Percentiles rank a stretch among this genome's conserved stretches.
These are phyloP conservation scores for Dryobotodes eremita DNA, from an alignment of 2,888 invertebrate species.

Conservation along the genomic window DNA sequence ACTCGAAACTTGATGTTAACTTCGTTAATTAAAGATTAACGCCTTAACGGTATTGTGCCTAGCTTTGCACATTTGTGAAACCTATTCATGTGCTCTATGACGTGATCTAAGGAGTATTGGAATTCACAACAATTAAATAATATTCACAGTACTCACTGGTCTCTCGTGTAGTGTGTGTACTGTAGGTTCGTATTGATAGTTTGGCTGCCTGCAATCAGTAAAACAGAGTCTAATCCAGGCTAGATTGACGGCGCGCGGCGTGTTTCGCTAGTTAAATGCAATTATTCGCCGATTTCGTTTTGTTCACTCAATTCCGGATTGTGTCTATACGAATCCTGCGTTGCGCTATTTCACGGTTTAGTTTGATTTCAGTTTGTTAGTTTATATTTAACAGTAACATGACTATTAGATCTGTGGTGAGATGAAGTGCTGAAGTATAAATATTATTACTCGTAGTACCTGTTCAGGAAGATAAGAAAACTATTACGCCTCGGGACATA, in stretches of 20 bases:
- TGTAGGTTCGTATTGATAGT: slow-evolving; percentile 1
- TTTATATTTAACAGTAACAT: slow-evolving; percentile 21
- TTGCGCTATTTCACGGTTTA: slow-evolving; percentile 28
- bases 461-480: not conserved
- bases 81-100: not conserved
- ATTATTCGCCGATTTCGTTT: slow-evolving; percentile 48
- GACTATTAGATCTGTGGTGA: not conserved
- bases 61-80: not conserved
- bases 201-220: slow-evolving; percentile 23
- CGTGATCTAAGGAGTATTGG: too few relatives aligned
- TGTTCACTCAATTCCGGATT: slow-evolving; percentile 43
- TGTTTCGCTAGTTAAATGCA: slow-evolving; percentile 45
- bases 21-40: too few relatives aligned
- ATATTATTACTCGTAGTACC: too few relatives aligned
- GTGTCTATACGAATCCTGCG: slow-evolving; percentile 28
- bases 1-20: too few relatives aligned
- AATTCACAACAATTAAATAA: not conserved
- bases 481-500: too few relatives aligned
- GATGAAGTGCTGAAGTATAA: slow-evolving; percentile 16
- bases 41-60: too few relatives aligned
- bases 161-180: not conserved
- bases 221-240: slow-evolving; percentile 10
- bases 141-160: not conserved
- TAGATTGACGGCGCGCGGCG: slow-evolving; percentile 43
- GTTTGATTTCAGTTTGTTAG: slow-evolving; percentile 20